A percentile compares a stretch with the other conserved stretches of the same genome.
Conservation (phyloP, 2,113 vertebrate species). For the Festucalex cinctus region DNA sequence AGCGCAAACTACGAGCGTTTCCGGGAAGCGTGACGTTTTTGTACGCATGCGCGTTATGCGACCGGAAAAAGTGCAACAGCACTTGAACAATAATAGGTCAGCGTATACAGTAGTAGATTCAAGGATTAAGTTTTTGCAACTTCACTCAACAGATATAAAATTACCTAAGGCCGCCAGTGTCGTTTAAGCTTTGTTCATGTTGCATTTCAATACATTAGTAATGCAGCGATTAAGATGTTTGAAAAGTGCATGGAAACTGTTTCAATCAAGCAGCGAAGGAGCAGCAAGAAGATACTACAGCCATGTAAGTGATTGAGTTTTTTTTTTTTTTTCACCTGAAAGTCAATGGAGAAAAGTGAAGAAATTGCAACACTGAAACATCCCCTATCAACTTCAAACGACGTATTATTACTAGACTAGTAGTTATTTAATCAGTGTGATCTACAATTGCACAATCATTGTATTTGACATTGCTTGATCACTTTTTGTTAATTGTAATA, state of each 20-base stretch:
- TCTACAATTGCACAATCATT: background rate
- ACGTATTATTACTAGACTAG: no score
- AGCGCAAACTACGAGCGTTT: background rate
- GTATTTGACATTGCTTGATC: background rate
- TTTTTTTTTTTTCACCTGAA: background rate
- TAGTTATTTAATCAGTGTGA: background rate
- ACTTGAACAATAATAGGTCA: background rate
- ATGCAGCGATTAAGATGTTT: slow-evolving; percentile 58
- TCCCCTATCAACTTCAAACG: no score
- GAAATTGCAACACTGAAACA: background rate
- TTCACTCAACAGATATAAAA: background rate
- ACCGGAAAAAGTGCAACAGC: background rate
- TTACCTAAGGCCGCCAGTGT: background rate
- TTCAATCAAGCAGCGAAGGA: slow-evolving; percentile 41
- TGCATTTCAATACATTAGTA: background rate
- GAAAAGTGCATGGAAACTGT: slow-evolving; percentile 47
- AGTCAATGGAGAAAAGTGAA: background rate
- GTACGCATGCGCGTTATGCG: slow-evolving; percentile 19
- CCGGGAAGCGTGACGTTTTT: background rate
- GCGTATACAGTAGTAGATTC: background rate
- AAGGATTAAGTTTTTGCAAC: background rate
- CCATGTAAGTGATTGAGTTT: slow-evolving; percentile 50
- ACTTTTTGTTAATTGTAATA: background rate
- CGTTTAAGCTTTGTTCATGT: slow-evolving; percentile 1
- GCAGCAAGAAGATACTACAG: slow-evolving; percentile 50